Evolutionary conservation across 2,888 invertebrate genomes (phyloP).

Genomic region (Creontiades dilutus): DNA sequence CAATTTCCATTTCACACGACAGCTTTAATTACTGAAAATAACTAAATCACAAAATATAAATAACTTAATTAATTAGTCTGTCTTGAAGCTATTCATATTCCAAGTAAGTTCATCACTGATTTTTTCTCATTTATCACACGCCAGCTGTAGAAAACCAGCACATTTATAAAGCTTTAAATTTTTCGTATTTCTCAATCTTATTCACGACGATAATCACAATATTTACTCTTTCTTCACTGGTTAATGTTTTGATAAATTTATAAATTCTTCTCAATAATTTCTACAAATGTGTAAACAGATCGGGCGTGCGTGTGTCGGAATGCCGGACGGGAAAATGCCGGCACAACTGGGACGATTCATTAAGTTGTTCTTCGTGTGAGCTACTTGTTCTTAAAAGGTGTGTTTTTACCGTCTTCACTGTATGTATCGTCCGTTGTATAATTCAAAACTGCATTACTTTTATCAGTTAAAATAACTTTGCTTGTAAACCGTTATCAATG

Average conservation of each 20-base stretch:
- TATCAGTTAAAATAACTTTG: not conserved
- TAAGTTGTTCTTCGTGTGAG: slow-evolving; percentile 68
- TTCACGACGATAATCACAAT: not conserved
- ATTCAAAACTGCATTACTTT: not conserved
- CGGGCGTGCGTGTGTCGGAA: slow-evolving; percentile 68
- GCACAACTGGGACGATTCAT: slow-evolving; percentile 70
- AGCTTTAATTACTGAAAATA: too few relatives aligned
- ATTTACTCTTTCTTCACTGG: not conserved
- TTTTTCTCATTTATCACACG: not conserved
- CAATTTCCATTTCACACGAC: not conserved
- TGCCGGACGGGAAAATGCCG: slow-evolving; percentile 64
- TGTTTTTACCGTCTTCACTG: not conserved
- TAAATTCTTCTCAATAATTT: not conserved
- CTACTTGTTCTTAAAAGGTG: slow-evolving; percentile 64
- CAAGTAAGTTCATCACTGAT: too few relatives aligned
- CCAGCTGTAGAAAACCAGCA: slow-evolving; percentile 14
- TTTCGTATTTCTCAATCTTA: not conserved
- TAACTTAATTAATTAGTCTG: too few relatives aligned
- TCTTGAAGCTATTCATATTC: too few relatives aligned
- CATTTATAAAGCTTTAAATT: slow-evolving; percentile 11
- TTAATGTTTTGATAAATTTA: not conserved
- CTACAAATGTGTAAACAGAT: slow-evolving; percentile 58
- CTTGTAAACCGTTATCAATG: not conserved
- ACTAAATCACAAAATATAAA: too few relatives aligned
- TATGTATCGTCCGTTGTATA: not conserved